These are phyloP conservation scores for Synergus laeviventris DNA, from an alignment of 2,888 invertebrate genomes.

Conservation along the genomic window DNA sequence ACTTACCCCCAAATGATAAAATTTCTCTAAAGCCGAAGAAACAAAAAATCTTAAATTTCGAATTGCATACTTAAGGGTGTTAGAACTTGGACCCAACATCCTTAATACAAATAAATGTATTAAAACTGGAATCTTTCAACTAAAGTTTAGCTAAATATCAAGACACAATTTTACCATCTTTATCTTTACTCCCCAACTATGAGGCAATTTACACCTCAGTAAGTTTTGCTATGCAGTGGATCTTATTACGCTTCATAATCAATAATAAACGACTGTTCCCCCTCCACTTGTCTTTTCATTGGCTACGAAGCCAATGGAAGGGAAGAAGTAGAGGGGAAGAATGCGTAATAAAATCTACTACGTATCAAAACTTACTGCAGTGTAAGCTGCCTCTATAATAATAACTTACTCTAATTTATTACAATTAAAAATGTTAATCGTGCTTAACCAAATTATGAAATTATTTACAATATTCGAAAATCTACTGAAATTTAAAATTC, in stretches of 20 bases:
- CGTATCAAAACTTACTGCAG: too few relatives aligned
- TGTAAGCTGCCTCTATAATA: not conserved
- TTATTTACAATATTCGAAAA: slow-evolving; percentile 15
- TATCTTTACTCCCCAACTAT: not conserved
- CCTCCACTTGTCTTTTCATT: too few relatives aligned
- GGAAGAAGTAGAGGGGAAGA: too few relatives aligned
- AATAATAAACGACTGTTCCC: too few relatives aligned
- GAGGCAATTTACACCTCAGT: too few relatives aligned
- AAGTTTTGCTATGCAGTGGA: too few relatives aligned
- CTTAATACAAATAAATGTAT: not conserved
- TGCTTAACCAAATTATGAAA: not conserved
- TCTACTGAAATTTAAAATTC: not conserved
- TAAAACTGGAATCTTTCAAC: not conserved
- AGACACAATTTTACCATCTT: not conserved
- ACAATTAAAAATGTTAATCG: slow-evolving; percentile 37
- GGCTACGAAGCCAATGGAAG: too few relatives aligned
- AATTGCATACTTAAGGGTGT: not conserved
- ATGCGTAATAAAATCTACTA: too few relatives aligned
- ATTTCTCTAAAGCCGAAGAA: not conserved
- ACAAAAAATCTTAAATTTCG: not conserved
- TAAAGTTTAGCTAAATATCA: not conserved
- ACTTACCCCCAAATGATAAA: not conserved
- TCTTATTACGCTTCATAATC: too few relatives aligned
- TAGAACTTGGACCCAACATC: too few relatives aligned
- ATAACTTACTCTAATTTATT: not conserved